Base-by-base conservation (phyloP, 2,797 vertebrate species). In the Epinephelus coioides region DNA sequence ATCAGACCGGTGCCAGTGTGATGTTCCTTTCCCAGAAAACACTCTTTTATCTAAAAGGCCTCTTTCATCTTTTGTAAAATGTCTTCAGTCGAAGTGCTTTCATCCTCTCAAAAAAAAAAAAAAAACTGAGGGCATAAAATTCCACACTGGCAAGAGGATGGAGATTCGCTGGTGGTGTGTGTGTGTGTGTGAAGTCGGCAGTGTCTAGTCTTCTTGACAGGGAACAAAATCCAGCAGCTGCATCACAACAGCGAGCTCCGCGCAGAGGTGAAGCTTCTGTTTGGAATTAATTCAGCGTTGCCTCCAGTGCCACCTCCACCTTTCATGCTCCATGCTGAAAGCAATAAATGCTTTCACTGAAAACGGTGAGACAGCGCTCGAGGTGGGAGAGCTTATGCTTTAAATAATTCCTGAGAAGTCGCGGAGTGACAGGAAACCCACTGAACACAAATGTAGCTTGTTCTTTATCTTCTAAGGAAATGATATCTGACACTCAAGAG, bases 11-110 rank as follows among this genome's bases (percentile, higher is more conserved):
- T 66, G 69, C 27, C 68, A 69, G 72, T 25, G 69, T 77, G 72
- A 73, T 54, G 40, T 57, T 18, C 27, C 65, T 69, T 74, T 53
- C 47, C 21, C 76, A 40, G 11, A 43, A 76, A 86, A 69, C 27
- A 34, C 13, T 76, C 76, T 75, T 76, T 78, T 68, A 84, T 79
- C 81, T 81, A 65, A 81, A 85, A 82, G 56, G 47, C 66, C 56
- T 83, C 83, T 90, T 85, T 90, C 67, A 82, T 88, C 88, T 85
- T 71, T 64, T 79, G 55, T 75, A 81, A 82, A 81, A 82, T 18
- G n/a, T 75, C 64, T 78, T 51, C 66, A 88, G 79, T 79, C 21
- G 11, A 27, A 69, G 30, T 70, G 73, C 72, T 88, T 88, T 89
- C 78, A 88, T 90, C 74, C 62, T 27, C 17, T 50, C 47, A 83